A percentile compares a stretch with the other conserved stretches of the same genome.
phyloP scores from a whole-genome alignment of 2,888 invertebrate genomes.

The Elysia crispata region DNA sequence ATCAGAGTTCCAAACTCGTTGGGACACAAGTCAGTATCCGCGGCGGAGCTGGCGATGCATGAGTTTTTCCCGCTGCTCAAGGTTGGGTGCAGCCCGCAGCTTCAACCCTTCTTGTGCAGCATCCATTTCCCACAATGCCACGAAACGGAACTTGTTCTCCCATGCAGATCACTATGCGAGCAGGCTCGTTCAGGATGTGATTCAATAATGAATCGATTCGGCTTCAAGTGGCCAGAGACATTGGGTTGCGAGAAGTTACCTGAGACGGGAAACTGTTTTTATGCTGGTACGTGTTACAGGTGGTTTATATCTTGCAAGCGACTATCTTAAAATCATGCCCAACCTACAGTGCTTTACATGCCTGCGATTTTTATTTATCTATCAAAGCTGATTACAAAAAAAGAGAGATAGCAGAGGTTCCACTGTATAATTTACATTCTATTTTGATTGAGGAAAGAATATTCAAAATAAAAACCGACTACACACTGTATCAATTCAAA shows the following conservation, averaged over 20 bases:
- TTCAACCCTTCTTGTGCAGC: constrained; percentile 96
- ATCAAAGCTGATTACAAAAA: too few relatives aligned
- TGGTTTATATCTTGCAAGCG: too few relatives aligned
- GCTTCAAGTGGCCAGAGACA: constrained; percentile 92
- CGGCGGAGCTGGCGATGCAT: constrained; percentile 94
- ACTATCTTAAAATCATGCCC: too few relatives aligned
- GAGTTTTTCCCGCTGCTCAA: constrained; percentile 96
- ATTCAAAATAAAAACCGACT: too few relatives aligned
- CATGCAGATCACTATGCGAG: constrained; percentile 92
- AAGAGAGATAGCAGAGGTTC: too few relatives aligned
- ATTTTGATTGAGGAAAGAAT: too few relatives aligned
- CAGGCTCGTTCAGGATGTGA: constrained; percentile 93
- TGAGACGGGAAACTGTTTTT: constrained; percentile 80
- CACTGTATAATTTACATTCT: too few relatives aligned
- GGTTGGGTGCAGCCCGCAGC: constrained; percentile 94
- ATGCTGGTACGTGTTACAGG: background rate
- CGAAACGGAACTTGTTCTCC: constrained; percentile 90
- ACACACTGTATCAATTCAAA: too few relatives aligned
- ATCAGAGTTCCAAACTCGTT: constrained; percentile 97
- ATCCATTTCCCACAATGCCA: constrained; percentile 98
- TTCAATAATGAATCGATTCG: constrained; percentile 89
- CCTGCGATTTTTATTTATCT: too few relatives aligned
- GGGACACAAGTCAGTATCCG: constrained; percentile 91
- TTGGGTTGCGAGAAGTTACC: constrained; percentile 93
- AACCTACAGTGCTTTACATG: too few relatives aligned